These are phyloP conservation scores for Characodon lateralis DNA, from an alignment of 2,797 vertebrate species.

Conservation along the genomic window DNA sequence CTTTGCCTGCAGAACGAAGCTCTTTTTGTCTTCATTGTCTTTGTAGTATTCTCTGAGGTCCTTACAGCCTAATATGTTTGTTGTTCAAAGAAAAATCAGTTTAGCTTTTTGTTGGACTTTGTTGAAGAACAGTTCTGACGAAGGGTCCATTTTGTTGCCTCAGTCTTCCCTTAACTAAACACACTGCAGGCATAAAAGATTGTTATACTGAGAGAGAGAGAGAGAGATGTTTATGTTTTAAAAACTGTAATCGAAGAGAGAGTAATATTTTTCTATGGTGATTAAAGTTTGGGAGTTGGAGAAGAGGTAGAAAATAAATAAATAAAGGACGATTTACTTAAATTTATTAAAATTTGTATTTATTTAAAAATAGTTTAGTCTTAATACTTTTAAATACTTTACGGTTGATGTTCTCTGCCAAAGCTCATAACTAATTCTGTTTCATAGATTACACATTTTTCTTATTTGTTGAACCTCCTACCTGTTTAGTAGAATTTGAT, in stretches of 20 bases:
- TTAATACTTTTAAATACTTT: background rate
- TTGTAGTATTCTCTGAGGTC: conserved; percentile 20
- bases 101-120: conserved; percentile 6
- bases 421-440: background rate
- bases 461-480: background rate
- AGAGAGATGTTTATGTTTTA: background rate
- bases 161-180: background rate
- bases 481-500: background rate
- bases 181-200: background rate
- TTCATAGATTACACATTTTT: background rate
- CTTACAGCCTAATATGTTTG: conserved; percentile 24
- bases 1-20: background rate
- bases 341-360: background rate
- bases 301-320: background rate
- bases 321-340: background rate
- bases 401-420: background rate
- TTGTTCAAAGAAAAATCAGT: conserved; percentile 18
- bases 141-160: conserved; percentile 3
- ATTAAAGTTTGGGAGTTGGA: background rate
- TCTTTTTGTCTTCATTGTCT: conserved; percentile 25
- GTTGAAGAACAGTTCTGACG: conserved; percentile 4
- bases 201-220: background rate
- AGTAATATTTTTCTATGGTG: background rate
- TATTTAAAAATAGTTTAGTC: background rate
- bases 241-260: background rate